These are phyloP conservation scores for Crotalus adamanteus DNA, from an alignment of 2,797 vertebrate species.

Conservation along the genomic window DNA sequence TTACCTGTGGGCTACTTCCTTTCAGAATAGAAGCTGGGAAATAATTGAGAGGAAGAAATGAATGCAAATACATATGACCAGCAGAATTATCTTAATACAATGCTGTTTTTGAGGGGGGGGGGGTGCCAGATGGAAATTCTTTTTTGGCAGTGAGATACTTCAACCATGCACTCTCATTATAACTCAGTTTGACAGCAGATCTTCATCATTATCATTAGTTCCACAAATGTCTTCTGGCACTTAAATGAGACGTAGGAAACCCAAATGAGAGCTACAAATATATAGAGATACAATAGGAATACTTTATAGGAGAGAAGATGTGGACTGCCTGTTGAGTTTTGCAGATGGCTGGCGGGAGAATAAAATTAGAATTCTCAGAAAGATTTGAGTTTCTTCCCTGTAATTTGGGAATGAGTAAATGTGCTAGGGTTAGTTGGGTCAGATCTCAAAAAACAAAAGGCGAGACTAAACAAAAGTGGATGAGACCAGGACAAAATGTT, in stretches of 20 bases:
- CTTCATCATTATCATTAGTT: not conserved
- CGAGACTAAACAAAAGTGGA: not conserved
- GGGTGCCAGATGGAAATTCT: not conserved
- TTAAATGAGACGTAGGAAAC: constrained; percentile 10
- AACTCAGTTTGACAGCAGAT: not conserved
- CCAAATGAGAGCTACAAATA: not conserved
- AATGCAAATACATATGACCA: constrained; percentile 24
- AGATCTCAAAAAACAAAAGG: not conserved
- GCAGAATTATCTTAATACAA: not conserved
- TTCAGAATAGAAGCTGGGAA: not conserved
- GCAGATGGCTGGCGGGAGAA: not conserved
- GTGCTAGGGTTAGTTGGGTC: not conserved
- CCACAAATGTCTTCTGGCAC: not conserved
- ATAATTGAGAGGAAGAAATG: constrained; percentile 26
- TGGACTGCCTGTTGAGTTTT: not conserved
- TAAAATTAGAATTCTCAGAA: not conserved
- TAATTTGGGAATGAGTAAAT: not conserved
- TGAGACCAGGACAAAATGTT: not conserved
- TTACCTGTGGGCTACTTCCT: constrained; percentile 20
- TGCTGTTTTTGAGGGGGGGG: not conserved
- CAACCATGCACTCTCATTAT: not conserved
- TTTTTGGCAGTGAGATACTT: not conserved
- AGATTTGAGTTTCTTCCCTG: not conserved
- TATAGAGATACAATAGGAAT: not conserved
- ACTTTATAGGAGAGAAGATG: not conserved